phyloP scores from a whole-genome alignment of 2,113 vertebrate genomes.

The Alosa alosa region DNA sequence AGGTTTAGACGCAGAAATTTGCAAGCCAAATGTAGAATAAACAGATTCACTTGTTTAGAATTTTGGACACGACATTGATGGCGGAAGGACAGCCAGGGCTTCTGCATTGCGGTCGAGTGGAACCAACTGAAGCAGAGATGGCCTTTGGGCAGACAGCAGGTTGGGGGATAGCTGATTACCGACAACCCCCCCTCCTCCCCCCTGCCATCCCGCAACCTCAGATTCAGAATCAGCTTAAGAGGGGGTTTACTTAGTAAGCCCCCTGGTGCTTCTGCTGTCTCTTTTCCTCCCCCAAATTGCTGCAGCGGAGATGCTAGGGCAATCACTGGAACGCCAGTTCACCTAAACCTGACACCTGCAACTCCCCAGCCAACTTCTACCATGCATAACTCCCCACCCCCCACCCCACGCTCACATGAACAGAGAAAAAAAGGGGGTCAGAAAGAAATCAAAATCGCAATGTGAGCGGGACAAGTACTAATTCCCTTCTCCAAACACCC shows the following conservation, averaged over 20 bases:
- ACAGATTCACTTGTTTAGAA: conserved; percentile 33
- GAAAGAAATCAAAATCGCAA: background rate
- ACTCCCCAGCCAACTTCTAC: background rate
- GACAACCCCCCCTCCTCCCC: too few species aligned
- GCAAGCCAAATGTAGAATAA: conserved; percentile 34
- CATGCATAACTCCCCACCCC: background rate
- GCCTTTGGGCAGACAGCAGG: conserved; percentile 7
- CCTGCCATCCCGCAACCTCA: background rate
- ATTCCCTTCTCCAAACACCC: background rate
- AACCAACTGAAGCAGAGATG: background rate
- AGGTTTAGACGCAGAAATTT: conserved; percentile 13
- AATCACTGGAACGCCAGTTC: conserved; percentile 1
- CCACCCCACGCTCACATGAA: background rate
- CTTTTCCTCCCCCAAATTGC: background rate
- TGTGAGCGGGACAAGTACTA: background rate
- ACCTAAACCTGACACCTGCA: conserved; percentile 7
- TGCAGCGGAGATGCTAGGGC: background rate
- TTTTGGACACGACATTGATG: conserved; percentile 26
- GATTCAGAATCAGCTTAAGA: conserved; percentile 1
- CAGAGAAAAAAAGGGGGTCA: background rate
- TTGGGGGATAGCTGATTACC: background rate
- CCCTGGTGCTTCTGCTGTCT: background rate
- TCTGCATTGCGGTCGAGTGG: conserved; percentile 18
- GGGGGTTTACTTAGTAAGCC: background rate
- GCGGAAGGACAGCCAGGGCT: background rate